Base-by-base conservation (phyloP, 2,888 invertebrate genomes). In the Steinernema scapterisci region DNA sequence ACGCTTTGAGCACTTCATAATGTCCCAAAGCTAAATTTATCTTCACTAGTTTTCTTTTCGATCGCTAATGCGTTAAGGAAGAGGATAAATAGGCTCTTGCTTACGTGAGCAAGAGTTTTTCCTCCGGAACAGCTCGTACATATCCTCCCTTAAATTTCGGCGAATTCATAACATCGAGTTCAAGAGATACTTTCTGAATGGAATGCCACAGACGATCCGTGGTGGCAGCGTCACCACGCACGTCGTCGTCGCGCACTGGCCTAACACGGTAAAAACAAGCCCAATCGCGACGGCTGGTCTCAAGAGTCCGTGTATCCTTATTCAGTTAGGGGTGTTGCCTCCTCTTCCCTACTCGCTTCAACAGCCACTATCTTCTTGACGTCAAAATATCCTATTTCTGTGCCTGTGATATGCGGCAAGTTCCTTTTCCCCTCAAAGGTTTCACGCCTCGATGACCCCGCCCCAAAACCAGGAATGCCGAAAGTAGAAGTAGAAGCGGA, bases 71-170 rank as follows among this genome's bases (percentile, higher is more conserved):
- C 63, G 63, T 63, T 63, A 63, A 31, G 16, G 63, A 63, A 63
- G 63, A 63, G 31, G 63, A 63, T 63, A 63, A 63, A 63, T 63
- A 63, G 63, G 63, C 63, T 63, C 31, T 38, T 63, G 63, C 63
- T 63, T 63, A 63, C 63, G 63, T 63, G 63, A 63, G 63, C 63
- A 63, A 25, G 27, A 31, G 23, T 63, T 63, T 63, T 25, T 63
- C 38, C 38, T 38, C 38, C 63, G 31, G 63, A 63, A 27, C 11
- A 11, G 63, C 63, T 27, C 52, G 52, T 52, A 52, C 63, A 63
- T 48, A 48, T 63, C 63, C 63, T 63, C 31, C 5, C 38, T 31
- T 25, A 63, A 63, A 63, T 63, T 63, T 63, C 31, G 31, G 63
- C 38, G 63, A 31, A 63, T 19, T 5, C 7, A 13, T n/a, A 13